Evolutionary conservation across 2,888 invertebrate genomes (phyloP), one percentile per base, ranked within the genome.

Genomic region (Philonicus albiceps): DNA sequence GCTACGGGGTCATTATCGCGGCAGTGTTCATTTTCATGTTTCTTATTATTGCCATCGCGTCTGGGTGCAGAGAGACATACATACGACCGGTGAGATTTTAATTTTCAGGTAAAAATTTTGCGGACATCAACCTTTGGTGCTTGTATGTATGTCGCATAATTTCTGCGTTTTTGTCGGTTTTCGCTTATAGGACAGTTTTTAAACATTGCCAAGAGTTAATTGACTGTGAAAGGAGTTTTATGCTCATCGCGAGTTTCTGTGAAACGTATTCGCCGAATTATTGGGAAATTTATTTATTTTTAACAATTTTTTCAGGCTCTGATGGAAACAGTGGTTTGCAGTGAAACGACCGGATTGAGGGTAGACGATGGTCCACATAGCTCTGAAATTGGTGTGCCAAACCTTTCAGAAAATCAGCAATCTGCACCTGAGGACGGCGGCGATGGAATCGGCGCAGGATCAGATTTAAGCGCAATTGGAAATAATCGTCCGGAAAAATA

Each of bases 181-280:
- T 19, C 49, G 49, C 49, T 78, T 78, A 78, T 78, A 30, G 78
- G 22, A 30, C 49, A 13, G 27, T 30, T 78, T 76, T 31, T 31
- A 34, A 43, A 43, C 53, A 30, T 78, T 27, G 6, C 53, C 78
- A 78, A 37, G 11, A 49, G 30, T 37, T 78, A 78, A 78, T 78
- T 78, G 78, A 78, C 78, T 78, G 78, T 49, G 49, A 78, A 78
- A 43, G 78, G 78, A 78, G 78, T 30, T 78, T 49, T 78, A 78
- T 16, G 43, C n/a, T 8, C 49, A 8, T 30, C n/a, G 30, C 27
- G 13, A 76, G 43, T 76, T 43, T 22, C 22, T 30, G 49, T 4
- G 53, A 53, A 43, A 22, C 30, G 30, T 22, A 78, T 78, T 78
- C 43, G 19, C n/a, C 43, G 43, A 78, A 78, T 43, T 78, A 78